Percentiles rank a stretch among this genome's conserved stretches.
phyloP scores from a whole-genome alignment of 2,113 vertebrate species.

The Tylochromis polylepis region DNA sequence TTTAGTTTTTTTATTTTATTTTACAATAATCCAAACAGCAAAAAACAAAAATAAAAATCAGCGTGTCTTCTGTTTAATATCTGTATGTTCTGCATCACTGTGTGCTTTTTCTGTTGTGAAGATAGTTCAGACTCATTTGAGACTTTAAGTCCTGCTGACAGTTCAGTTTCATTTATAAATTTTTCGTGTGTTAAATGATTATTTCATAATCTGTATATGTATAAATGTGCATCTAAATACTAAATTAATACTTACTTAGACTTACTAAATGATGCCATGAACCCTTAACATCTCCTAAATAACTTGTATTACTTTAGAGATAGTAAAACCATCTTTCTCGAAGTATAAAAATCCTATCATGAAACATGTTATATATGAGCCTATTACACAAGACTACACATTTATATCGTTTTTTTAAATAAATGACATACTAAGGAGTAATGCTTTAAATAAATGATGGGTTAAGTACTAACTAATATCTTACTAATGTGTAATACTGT shows the following conservation, averaged over 20 bases:
- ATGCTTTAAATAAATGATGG: neutral
- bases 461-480: neutral
- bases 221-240: too few species aligned
- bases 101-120: neutral
- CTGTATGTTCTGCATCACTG: neutral
- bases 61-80: neutral
- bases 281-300: neutral
- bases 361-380: neutral
- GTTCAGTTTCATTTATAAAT: neutral
- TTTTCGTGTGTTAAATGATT: neutral
- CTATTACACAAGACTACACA: neutral
- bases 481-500: neutral
- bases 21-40: neutral
- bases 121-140: neutral
- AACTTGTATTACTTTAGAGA: neutral
- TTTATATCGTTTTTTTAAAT: neutral
- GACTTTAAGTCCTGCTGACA: neutral
- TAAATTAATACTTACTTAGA: too few species aligned
- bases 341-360: too few species aligned
- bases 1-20: too few species aligned
- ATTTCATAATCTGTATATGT: neutral
- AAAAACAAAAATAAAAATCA: fast-evolving
- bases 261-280: neutral
- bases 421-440: neutral
- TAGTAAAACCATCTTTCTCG: too few species aligned